Base-by-base conservation (phyloP, 2,113 vertebrate genomes). In the Albula goreensis region DNA sequence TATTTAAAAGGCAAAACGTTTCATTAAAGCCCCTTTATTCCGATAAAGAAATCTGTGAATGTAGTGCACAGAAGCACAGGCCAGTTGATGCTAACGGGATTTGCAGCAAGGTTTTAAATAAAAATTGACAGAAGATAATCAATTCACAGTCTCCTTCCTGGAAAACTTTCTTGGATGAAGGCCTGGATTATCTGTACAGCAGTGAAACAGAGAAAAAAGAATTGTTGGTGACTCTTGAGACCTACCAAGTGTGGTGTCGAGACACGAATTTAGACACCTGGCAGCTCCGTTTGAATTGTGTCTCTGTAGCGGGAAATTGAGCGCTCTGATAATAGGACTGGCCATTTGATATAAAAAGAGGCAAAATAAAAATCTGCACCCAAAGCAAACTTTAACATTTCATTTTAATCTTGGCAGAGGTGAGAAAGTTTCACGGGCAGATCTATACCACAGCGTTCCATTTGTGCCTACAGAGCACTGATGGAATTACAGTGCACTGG, bases 101-200 rank as follows among this genome's bases (percentile, higher is more conserved):
- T 70, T 12, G 12, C 48, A 50, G 82, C 48, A 52, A 57, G 85
- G 60, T 51, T 81, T 85, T 50, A 85, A 80, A 50, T 48, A 70
- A 70, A 83, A 50, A 66, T 2, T 41, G 57, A 70, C 48, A 9
- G 57, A 80, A 66, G 49, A 63, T 50, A 53, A 2, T n/a, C 77
- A 70, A 70, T n/a, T 70, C 19, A 70, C 12, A 74, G 70, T 74
- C 41, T 79, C 78, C 50, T 4, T 79, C 12, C 17, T 50, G 15
- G 4, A 50, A 19, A 79, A 17, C 3, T 13, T 60, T 85, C 25
- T n/a, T 13, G 56, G 84, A 56, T 8, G 22, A 22, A 79, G 53
- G 48, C n/a, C 84, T 80, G 51, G 84, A 85, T 85, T 52, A 79
- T 63, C 77, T 79, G 31, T 53, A 49, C 77, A 48, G 50, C 84